Evolutionary conservation across 2,888 invertebrate genomes (phyloP), one percentile per base, ranked within the genome.

Genomic region (Eupeodes latifasciatus): DNA sequence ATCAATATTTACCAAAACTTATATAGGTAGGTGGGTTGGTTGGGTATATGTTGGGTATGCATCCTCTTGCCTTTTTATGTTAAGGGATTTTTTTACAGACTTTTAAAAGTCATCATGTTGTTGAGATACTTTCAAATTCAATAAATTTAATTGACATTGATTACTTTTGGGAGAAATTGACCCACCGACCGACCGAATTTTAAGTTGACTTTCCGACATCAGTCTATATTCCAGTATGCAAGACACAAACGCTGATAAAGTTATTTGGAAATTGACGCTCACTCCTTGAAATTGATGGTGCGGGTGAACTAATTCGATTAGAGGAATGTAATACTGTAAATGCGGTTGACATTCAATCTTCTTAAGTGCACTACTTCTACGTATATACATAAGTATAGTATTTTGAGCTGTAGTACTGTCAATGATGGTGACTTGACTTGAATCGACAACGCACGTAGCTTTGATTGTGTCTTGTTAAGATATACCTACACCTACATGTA

Each of bases 331-430:
- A 14, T 55, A 55, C 66, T 78, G 66, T 82, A 76, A 83, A 57
- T 87, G 87, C 62, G 87, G 83, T 80, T 77, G 84, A 80, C 80
- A 76, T 87, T 87, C 87, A 87, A 87, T 87, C 80, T 83, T 74
- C 84, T 77, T 87, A 87, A 87, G 87, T 87, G 87, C 87, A 84
- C 83, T 76, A 40, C 40, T 40, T 40, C 40, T 40, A 40, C 1
- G 0, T 7, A 7, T 40, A 36, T 36, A 36, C 36, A 2, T 6
- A 7, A 6, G 36, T 6, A 5, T 36, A 5, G 40, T 40, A 40
- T 40, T 7, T 40, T 40, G 6, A 40, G n/a, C 40, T 87, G 83
- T 77, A 80, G 6, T 49, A 9, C 40, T 87, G 83, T 77, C 83
- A 87, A 40, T 40, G 40, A 5, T 55, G 83, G 80, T 87, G 84